phyloP scores from a whole-genome alignment of 2,888 invertebrate genomes.

The Sipha maydis region DNA sequence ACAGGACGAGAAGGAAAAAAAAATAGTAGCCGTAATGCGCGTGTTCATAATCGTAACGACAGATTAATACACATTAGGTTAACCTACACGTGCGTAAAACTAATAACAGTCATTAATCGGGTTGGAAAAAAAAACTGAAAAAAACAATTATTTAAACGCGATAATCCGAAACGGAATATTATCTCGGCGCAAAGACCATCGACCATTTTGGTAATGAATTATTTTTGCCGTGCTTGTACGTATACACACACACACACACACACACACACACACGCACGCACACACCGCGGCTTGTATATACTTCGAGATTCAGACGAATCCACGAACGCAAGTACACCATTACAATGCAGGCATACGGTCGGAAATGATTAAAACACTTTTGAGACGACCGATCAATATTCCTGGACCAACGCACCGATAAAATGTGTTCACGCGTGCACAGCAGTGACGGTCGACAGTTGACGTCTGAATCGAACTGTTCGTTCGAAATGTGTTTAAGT shows the following conservation, averaged over 20 bases:
- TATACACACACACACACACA: too few species aligned
- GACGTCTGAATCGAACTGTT: background rate
- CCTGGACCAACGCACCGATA: background rate
- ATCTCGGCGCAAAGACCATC: background rate
- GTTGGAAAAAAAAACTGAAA: background rate
- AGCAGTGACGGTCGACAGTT: background rate
- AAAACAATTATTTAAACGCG: background rate
- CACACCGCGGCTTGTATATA: background rate
- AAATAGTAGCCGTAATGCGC: too few species aligned
- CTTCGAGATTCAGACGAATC: too few species aligned
- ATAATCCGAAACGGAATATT: background rate
- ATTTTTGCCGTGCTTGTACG: background rate
- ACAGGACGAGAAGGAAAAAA: too few species aligned
- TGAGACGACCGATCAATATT: background rate
- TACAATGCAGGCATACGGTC: too few species aligned
- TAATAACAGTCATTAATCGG: slow-evolving; percentile 1
- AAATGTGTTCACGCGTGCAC: too few species aligned
- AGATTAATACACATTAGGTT: too few species aligned
- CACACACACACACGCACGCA: background rate
- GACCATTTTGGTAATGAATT: background rate
- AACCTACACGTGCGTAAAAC: background rate
- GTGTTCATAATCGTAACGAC: too few species aligned
- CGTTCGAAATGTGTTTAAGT: background rate
- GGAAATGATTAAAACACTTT: background rate
- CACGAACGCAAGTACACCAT: background rate